Conservation (phyloP, 2,797 vertebrate genomes). For the Galaxias olidus region DNA sequence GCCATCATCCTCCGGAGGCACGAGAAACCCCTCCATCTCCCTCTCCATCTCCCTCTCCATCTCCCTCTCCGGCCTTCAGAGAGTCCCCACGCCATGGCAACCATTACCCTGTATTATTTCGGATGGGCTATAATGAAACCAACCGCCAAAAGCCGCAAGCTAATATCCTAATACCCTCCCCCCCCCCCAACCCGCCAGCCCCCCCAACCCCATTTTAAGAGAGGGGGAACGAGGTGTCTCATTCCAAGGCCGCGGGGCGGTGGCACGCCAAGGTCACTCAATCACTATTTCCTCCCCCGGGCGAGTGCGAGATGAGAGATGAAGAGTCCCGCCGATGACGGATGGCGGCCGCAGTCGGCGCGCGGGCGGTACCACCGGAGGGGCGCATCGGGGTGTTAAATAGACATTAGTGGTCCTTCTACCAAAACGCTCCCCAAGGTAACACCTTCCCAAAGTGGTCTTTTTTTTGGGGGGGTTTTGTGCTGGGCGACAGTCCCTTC, state of each 20-base stretch:
- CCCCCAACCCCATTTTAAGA: conserved; percentile 15
- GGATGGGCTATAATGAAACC: conserved; percentile 58
- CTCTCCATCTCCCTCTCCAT: conserved; percentile 21
- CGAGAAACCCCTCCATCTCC: conserved; percentile 38
- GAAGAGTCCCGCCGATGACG: conserved; percentile 41
- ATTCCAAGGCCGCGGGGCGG: conserved; percentile 54
- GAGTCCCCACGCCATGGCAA: conserved; percentile 38
- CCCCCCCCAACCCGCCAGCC: conserved; percentile 31
- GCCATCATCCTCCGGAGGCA: conserved; percentile 61
- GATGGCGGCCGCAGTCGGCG: conserved; percentile 60
- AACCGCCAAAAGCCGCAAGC: conserved; percentile 35
- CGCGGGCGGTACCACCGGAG: conserved; percentile 58
- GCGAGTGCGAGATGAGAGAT: conserved; percentile 57
- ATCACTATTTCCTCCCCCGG: conserved; percentile 70
- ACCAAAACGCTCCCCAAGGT: conserved; percentile 61
- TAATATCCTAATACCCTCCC: conserved; percentile 13
- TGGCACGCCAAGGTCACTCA: conserved; percentile 66
- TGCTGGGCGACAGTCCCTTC: too few relatives aligned
- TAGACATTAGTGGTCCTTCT: conserved; percentile 66
- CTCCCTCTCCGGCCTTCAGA: conserved; percentile 25
- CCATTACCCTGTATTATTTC: conserved; percentile 66
- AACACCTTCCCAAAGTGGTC: conserved; percentile 60
- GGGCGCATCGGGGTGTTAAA: conserved; percentile 69
- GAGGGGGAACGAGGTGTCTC: conserved; percentile 45
- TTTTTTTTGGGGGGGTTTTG: conserved; percentile 50